Evolutionary conservation across 2,797 vertebrate genomes (phyloP), one percentile per base, ranked within the genome.

Genomic region (Lacerta viridis): DNA sequence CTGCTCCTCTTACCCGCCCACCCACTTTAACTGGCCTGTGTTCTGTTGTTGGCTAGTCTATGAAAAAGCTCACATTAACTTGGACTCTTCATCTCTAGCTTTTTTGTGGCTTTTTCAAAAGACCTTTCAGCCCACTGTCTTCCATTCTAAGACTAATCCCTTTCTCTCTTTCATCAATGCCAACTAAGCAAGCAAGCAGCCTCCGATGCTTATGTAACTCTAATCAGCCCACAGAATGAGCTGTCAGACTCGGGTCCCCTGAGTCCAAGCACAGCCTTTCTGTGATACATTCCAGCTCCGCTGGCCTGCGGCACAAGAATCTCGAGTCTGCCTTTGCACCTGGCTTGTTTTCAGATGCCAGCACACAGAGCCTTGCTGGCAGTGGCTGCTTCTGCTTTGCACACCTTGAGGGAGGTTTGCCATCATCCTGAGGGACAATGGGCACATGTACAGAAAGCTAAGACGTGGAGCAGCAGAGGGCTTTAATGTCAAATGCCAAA

Each of bases 71-170:
- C 66, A 79, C 9, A 74, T 89, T 91, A 90, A 87, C 55, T 92
- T 75, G 77, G 82, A 68, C 66, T 93, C 90, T 82, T 92, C 91
- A 90, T 84, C 27, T 55, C 69, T 94, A 93, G 93, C 83, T 39
- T 77, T 39, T 71, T 43, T 72, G 11, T 33, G 86, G 84, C 91
- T 90, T 92, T 89, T 71, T 68, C 85, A 91, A 64, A 64, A 74
- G 41, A 89, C 43, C 88, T 78, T 91, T 82, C 90, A 84, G 78
- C 41, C 50, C 55, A 50, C 50, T 84, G 72, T 89, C n/a, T 76
- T 50, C 64, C 84, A 0, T 66, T 89, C 90, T 91, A 89, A 80
- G 78, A 50, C 86, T 87, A 96, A 88, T 69, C 71, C 92, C 29
- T 88, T 88, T 92, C 46, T 18, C 46, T 27, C 80, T 94, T 89